Evolutionary conservation across 2,888 invertebrate species (phyloP).

Genomic region (Epirrita christyi): DNA sequence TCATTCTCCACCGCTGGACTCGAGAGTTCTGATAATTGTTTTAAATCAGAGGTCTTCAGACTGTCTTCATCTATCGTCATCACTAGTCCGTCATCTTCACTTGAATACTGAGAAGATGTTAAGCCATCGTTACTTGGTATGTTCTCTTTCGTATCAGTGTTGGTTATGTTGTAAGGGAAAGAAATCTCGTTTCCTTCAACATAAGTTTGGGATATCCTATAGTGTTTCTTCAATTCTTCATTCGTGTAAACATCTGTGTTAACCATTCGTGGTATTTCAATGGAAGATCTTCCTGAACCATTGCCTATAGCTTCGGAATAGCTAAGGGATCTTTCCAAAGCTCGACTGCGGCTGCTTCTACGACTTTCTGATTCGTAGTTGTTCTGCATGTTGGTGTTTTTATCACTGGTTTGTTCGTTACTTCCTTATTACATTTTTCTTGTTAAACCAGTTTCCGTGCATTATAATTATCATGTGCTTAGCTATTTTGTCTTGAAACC

Average conservation of each 20-base stretch:
- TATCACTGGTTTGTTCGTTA: background rate
- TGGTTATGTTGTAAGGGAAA: slow-evolving; percentile 53
- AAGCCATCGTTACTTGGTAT: slow-evolving; percentile 45
- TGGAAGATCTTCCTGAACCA: slow-evolving; percentile 64
- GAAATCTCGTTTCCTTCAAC: slow-evolving; percentile 76
- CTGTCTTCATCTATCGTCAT: slow-evolving; percentile 73
- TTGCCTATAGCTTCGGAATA: slow-evolving; percentile 78
- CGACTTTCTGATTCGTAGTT: slow-evolving; percentile 53
- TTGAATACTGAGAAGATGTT: slow-evolving; percentile 61
- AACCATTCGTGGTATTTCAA: slow-evolving; percentile 71
- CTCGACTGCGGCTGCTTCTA: slow-evolving; percentile 61
- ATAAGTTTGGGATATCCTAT: slow-evolving; percentile 74
- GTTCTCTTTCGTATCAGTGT: slow-evolving; percentile 49
- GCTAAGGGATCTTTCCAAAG: slow-evolving; percentile 72
- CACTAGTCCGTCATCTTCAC: slow-evolving; percentile 70
- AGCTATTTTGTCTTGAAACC: too few species aligned
- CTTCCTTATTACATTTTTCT: too few species aligned
- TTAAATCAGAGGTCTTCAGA: slow-evolving; percentile 52
- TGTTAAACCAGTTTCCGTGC: too few species aligned
- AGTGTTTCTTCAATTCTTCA: slow-evolving; percentile 75
- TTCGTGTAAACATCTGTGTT: slow-evolving; percentile 74
- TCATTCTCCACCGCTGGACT: slow-evolving; percentile 60
- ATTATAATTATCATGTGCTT: too few species aligned
- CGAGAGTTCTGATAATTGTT: slow-evolving; percentile 60
- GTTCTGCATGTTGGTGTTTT: slow-evolving; percentile 42